Conservation (phyloP, 2,888 invertebrate genomes). For the Eupeodes latifasciatus region DNA sequence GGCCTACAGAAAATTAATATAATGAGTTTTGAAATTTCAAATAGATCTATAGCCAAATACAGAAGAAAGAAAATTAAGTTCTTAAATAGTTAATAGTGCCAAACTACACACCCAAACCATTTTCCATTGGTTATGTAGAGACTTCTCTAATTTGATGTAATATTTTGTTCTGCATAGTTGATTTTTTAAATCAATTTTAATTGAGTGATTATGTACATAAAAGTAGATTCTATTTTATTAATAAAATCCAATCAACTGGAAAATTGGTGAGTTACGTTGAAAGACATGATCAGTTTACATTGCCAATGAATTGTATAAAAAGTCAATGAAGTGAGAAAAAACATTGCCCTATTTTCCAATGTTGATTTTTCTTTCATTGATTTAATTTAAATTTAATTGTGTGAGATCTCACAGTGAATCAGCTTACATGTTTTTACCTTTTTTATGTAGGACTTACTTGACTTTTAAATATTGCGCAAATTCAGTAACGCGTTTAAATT, state of each 20-base stretch:
- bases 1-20: slow-evolving; percentile 1
- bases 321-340: background rate
- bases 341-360: background rate
- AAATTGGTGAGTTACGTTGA: slow-evolving; percentile 9
- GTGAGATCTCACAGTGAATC: background rate
- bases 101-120: background rate
- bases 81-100: slow-evolving; percentile 13
- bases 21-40: slow-evolving; percentile 9
- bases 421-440: background rate
- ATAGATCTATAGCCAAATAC: background rate
- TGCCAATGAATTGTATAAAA: background rate
- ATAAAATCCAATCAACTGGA: slow-evolving; percentile 23
- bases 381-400: background rate
- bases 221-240: slow-evolving; percentile 1
- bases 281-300: slow-evolving; percentile 9
- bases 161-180: slow-evolving; percentile 5
- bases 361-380: background rate
- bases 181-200: slow-evolving; percentile 23
- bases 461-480: too few species aligned
- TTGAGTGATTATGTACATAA: slow-evolving; percentile 22
- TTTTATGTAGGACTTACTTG: too few species aligned
- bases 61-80: slow-evolving; percentile 31
- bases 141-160: background rate
- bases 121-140: slow-evolving; percentile 8
- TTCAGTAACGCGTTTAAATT: too few species aligned